These are phyloP conservation scores for Heterodera filipjevi DNA, from an alignment of 2,888 invertebrate species.

Conservation along the genomic window DNA sequence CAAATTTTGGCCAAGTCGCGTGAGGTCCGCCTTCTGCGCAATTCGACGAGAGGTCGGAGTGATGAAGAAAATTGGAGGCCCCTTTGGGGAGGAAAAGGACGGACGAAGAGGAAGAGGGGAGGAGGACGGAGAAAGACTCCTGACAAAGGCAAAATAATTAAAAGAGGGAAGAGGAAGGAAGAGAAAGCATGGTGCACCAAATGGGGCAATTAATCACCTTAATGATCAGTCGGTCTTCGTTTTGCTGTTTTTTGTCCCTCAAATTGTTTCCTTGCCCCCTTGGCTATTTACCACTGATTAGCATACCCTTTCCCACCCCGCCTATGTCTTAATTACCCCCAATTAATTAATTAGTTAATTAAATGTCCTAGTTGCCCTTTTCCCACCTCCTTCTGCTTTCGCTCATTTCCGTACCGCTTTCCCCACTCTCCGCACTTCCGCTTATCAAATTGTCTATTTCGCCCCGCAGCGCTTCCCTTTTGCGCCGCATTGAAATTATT, in stretches of 20 bases:
- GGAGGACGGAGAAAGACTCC: neutral
- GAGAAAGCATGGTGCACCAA: too few relatives aligned
- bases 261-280: too few relatives aligned
- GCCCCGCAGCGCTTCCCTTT: conserved; percentile 4
- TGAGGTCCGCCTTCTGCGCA: conserved; percentile 79
- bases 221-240: too few relatives aligned
- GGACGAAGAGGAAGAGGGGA: neutral
- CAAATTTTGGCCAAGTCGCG: conserved; percentile 70
- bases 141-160: neutral
- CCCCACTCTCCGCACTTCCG: neutral
- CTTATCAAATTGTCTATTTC: neutral
- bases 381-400: neutral
- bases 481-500: neutral
- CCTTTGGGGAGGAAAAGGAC: neutral
- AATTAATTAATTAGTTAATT: too few relatives aligned
- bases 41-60: conserved; percentile 78
- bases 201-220: too few relatives aligned
- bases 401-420: neutral
- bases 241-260: too few relatives aligned
- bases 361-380: neutral
- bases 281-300: too few relatives aligned
- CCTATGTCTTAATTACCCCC: too few relatives aligned
- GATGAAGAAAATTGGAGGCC: conserved; percentile 72
- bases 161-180: neutral
- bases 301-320: too few relatives aligned